phyloP scores from a whole-genome alignment of 2,888 invertebrate genomes.

The Heliconius ethilla region DNA sequence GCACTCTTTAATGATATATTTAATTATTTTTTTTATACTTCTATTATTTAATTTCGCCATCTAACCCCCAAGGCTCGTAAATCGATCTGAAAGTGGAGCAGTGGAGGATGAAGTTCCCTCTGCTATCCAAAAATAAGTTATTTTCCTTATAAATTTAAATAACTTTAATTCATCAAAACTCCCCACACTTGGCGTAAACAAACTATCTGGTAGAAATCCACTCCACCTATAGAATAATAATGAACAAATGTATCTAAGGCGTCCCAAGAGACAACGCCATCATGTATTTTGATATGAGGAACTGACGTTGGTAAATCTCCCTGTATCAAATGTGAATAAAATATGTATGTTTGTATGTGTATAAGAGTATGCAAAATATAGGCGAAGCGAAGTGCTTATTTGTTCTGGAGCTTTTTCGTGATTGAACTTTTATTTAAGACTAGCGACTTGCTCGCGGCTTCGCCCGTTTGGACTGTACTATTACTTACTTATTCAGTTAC shows the following conservation, averaged over 20 bases:
- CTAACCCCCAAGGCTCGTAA: too few relatives aligned
- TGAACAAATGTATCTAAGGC: conserved; percentile 25
- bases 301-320: conserved; percentile 25
- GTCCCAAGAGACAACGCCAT: conserved; percentile 25
- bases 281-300: conserved; percentile 14
- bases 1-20: too few relatives aligned
- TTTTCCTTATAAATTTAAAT: too few relatives aligned
- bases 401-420: neutral
- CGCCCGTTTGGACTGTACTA: too few relatives aligned
- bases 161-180: neutral
- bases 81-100: neutral
- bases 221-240: neutral
- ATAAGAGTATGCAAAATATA: neutral
- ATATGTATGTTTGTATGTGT: neutral
- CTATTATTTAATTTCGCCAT: too few relatives aligned
- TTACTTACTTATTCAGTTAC: too few relatives aligned
- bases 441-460: too few relatives aligned
- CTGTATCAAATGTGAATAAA: conserved; percentile 11
- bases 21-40: too few relatives aligned
- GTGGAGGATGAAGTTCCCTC: too few relatives aligned
- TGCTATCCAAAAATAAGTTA: too few relatives aligned
- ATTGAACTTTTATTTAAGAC: too few relatives aligned
- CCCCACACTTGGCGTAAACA: neutral
- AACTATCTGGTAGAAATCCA: neutral
- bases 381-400: neutral